Base-by-base conservation (phyloP, 2,797 vertebrate genomes). In the Cossypha caffra region DNA sequence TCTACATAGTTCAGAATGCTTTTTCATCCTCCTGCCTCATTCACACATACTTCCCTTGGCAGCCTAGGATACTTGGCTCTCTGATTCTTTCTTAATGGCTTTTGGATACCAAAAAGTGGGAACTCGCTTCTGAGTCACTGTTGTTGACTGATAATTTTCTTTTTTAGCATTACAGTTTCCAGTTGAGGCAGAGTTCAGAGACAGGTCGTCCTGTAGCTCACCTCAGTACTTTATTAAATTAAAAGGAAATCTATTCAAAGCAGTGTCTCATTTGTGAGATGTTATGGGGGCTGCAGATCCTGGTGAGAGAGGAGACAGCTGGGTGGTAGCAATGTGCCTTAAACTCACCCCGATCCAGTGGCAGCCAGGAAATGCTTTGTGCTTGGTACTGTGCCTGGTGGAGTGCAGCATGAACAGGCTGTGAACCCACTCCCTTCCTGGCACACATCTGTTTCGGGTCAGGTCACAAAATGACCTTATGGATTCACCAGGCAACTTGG, bases 21-120 rank as follows among this genome's bases (percentile, higher is more conserved):
- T 95, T 94, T 76, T 48, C 67, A 84, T 78, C 64, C 47, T 83
- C 38, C 57, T 88, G 28, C 55, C 72, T 89, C 81, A 66, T 95
- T 92, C 74, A 82, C 74, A 75, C 54, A 64, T 84, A 43, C 55
- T 88, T 73, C 17, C 28, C 52, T 87, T 87, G 77, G 80, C 73
- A 88, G 62, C 63, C 51, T 48, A 29, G n/a, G 18, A 66, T 94
- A 54, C 66, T 95, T 84, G 84, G 79, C 71, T 67, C 86, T 90
- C 74, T 75, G 66, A 43, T 85, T 51, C 64, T 95, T 90, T 16
- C 75, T 86, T 85, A 72, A 59, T 14, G 55, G 66, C 57, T 97
- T 75, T 59, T 76, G 89, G 63, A 73, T 82, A 61, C 69, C 20
- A 33, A 75, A 94, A 96, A 92, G 20, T 52, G 48, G 42, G 68